Base-by-base conservation (phyloP, 2,113 vertebrate genomes). In the Probosciger aterrimus region DNA sequence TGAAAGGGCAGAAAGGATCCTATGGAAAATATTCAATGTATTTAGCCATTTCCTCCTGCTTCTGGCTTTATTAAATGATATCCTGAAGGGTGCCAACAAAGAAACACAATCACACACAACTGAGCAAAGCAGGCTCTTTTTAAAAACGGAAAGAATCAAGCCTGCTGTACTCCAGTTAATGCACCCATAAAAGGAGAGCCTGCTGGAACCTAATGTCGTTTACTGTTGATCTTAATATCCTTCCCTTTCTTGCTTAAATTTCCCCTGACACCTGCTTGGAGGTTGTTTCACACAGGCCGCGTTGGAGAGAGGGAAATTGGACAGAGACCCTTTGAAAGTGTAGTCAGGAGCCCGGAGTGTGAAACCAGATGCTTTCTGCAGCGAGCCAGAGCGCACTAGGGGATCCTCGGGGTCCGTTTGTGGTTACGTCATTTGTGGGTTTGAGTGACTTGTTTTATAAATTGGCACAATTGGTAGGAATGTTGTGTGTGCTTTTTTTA, bases 21-120 rank as follows among this genome's bases (percentile, higher is more conserved):
- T 93, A 63, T 97, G 94, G 96, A 97, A 96, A 96, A 97, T 95
- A 94, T 95, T 97, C 95, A 85, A 52, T 11, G 30, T 90, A 83
- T 97, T 97, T 98, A 96, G 91, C 92, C 25, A 92, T 97, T 97
- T 97, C 95, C 91, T 97, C 71, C 92, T 68, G 95, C 93, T 97
- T 93, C 93, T 92, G 90, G 86, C 88, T 97, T 97, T 98, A 97
- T 98, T 97, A 96, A 97, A 95, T 63, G 64, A 94, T 93, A 76
- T 97, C 96, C 97, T 96, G 95, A 97, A 97, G 93, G 80, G 92
- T 93, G 80, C 92, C 47, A 20, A 97, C 95, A 96, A 96, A 97
- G 96, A 80, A 80, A 31, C 64, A 64, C 79, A 92, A 95, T 94
- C 93, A 84, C 64, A 52, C 53, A 49, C 86, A 87, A 41, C 59